Evolutionary conservation across 2,797 vertebrate species (phyloP), one percentile per base, ranked within the genome.

Genomic region (Zalophus californianus): DNA sequence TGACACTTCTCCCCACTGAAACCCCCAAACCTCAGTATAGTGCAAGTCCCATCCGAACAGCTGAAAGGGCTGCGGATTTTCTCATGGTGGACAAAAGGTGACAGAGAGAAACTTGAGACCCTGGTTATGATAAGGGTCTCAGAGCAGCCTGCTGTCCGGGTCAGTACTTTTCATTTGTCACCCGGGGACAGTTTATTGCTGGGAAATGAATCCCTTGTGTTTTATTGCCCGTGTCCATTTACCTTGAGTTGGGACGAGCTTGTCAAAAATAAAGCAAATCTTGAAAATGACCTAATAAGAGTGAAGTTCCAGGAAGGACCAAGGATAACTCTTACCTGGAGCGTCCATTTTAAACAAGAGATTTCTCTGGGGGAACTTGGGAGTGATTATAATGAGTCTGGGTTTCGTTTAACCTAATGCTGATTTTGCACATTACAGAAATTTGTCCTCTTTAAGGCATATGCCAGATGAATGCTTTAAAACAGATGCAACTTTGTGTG

Each of bases 121-220:
- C 91, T 92, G 80, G 82, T 96, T 97, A 96, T 84, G 56, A 95
- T 58, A 96, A 94, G 72, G 70, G 97, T 96, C 90, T 98, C n/a
- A 11, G 92, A 94, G 73, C 91, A 97, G 95, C 92, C 72, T 95
- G 86, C 86, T 99, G 99, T 99, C 98, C 98, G 68, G 97, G 97
- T 98, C 97, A 94, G 97, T 98, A 98, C 97, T 98, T 98, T 98
- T 99, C 98, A 98, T 99, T 99, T 99, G 98, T 99, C 98, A 99
- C 98, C 98, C 96, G 98, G 98, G 98, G 97, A 72, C 98, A 97
- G 80, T 94, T 95, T 97, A 97, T 98, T 84, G 44, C 78, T 96
- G 95, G 96, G 66, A 97, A 96, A 95, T 41, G 94, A 97, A 97
- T 94, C 86, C 94, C 89, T 32, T 86, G 90, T 75, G 73, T 92